These are phyloP conservation scores for Ophion obscuratus DNA, from an alignment of 2,888 invertebrate genomes.

Conservation along the genomic window DNA sequence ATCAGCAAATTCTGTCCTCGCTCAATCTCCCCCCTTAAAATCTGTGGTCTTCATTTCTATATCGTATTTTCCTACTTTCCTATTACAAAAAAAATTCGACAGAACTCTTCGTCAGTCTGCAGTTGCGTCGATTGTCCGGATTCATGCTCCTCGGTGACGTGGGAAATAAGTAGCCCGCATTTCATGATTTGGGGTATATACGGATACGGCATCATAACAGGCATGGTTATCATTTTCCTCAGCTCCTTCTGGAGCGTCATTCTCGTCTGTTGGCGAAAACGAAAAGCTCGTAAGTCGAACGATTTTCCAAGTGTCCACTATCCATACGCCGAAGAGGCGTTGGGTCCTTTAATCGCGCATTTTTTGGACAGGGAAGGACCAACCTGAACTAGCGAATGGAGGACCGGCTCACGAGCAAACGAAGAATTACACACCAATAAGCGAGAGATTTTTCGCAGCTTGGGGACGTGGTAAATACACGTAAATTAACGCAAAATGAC, in stretches of 20 bases:
- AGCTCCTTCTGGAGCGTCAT: conserved; percentile 80
- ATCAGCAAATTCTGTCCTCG: too few relatives aligned
- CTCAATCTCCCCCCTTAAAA: too few relatives aligned
- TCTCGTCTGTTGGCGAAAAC: conserved; percentile 37
- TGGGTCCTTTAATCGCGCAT: not conserved
- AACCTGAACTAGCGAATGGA: not conserved
- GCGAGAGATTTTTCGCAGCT: conserved; percentile 82
- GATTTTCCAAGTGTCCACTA: conserved; percentile 38
- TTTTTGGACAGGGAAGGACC: not conserved
- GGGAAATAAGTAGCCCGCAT: conserved; percentile 81
- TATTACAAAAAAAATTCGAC: conserved; percentile 18
- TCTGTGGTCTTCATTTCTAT: too few relatives aligned
- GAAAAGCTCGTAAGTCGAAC: conserved; percentile 23
- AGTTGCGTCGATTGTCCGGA: conserved; percentile 91
- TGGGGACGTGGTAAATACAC: conserved; percentile 84
- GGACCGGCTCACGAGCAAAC: not conserved
- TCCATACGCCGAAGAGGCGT: not conserved
- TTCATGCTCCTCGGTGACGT: conserved; percentile 86
- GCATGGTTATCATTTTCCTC: conserved; percentile 86
- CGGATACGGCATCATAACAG: conserved; percentile 87
- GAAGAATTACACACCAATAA: conserved; percentile 13
- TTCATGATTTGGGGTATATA: conserved; percentile 87
- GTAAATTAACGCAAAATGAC: not conserved
- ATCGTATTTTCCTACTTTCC: conserved; percentile 60
- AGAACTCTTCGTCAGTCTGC: conserved; percentile 87